Conservation (phyloP, 2,888 invertebrate species). For the Dynastes maya region DNA sequence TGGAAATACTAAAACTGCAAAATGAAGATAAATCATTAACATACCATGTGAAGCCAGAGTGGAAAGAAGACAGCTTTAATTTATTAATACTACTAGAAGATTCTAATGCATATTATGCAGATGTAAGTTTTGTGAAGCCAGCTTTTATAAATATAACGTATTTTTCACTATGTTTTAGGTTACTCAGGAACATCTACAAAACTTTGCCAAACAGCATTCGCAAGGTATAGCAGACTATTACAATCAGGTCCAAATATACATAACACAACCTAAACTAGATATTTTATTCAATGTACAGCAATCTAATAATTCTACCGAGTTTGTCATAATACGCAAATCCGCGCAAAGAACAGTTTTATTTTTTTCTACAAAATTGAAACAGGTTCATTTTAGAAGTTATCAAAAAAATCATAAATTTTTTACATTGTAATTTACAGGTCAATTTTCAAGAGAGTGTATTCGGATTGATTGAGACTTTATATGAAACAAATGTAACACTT, state of each 20-base stretch:
- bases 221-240: constrained; percentile 54
- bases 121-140: constrained; percentile 46
- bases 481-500: constrained; percentile 44
- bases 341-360: constrained; percentile 54
- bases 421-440: constrained; percentile 51
- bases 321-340: constrained; percentile 53
- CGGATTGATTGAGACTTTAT: constrained; percentile 54
- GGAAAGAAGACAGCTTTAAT: constrained; percentile 52
- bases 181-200: constrained; percentile 51
- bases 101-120: constrained; percentile 51
- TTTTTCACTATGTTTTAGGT: constrained; percentile 52
- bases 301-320: constrained; percentile 45
- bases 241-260: constrained; percentile 51
- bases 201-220: constrained; percentile 54
- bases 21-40: constrained; percentile 50
- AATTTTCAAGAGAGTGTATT: constrained; percentile 54
- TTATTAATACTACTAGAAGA: constrained; percentile 51
- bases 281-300: constrained; percentile 50
- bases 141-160: constrained; percentile 1
- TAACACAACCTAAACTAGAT: constrained; percentile 45
- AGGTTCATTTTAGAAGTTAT: constrained; percentile 51
- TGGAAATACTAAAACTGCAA: constrained; percentile 28
- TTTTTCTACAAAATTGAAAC: constrained; percentile 54
- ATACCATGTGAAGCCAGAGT: constrained; percentile 53
- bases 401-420: not conserved